These are phyloP conservation scores for Eupithecia dodoneata DNA, from an alignment of 2,888 invertebrate genomes.

Conservation along the genomic window DNA sequence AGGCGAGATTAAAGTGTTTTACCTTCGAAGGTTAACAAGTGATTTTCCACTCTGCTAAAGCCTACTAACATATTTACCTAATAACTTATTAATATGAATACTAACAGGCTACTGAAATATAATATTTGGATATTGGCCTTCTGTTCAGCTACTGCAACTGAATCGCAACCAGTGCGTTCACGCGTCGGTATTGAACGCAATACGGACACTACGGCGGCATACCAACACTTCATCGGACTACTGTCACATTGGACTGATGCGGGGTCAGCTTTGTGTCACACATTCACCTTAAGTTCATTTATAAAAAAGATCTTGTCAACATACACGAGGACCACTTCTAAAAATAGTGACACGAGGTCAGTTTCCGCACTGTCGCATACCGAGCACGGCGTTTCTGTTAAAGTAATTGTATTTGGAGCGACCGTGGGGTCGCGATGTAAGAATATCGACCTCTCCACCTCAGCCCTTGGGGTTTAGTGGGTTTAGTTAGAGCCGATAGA, in stretches of 20 bases:
- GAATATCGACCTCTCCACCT: neutral
- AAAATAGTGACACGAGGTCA: neutral
- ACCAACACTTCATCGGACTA: slow-evolving; percentile 13
- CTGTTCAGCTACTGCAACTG: neutral
- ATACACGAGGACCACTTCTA: neutral
- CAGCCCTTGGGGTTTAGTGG: neutral
- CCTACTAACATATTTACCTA: neutral
- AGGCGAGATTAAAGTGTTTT: too few species aligned
- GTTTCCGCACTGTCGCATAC: neutral
- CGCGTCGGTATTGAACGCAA: neutral
- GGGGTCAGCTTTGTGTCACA: slow-evolving; percentile 36
- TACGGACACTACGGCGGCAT: neutral
- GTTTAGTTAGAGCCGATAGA: neutral
- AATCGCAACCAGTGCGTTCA: slow-evolving; percentile 26
- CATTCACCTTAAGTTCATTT: slow-evolving; percentile 21
- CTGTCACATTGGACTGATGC: slow-evolving; percentile 29
- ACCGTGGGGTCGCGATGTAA: neutral
- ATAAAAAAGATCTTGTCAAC: slow-evolving; percentile 2
- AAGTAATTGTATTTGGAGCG: neutral
- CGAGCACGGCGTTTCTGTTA: neutral
- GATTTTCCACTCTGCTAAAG: neutral
- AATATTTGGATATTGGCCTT: neutral
- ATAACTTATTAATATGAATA: neutral
- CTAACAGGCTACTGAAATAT: neutral
- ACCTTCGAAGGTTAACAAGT: neutral